These are phyloP conservation scores for Hucho hucho DNA, from an alignment of 2,113 vertebrate genomes.

Conservation along the genomic window DNA sequence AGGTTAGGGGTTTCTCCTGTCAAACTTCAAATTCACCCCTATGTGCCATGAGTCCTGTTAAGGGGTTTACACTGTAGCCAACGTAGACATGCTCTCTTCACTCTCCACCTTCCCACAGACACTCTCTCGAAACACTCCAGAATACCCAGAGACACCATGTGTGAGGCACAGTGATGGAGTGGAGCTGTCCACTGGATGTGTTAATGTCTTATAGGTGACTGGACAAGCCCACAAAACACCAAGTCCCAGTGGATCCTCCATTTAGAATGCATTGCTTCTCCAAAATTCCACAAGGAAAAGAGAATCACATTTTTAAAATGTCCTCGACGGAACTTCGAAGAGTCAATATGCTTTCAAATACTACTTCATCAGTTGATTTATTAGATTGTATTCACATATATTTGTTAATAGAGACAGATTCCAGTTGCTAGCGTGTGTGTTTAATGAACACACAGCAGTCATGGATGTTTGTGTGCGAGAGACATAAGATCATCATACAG, in stretches of 20 bases:
- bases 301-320: not conserved
- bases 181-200: not conserved
- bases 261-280: no score
- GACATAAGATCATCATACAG: not conserved
- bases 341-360: no score
- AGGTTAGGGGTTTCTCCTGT: no score
- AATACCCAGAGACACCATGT: not conserved
- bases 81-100: not conserved
- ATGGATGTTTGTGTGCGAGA: constrained; percentile 9
- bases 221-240: constrained; percentile 5
- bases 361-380: constrained; percentile 16
- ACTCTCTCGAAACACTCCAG: not conserved
- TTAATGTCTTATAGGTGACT: not conserved
- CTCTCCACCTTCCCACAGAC: not conserved
- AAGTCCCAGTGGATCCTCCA: not conserved
- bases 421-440: not conserved
- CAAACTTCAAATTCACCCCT: no score
- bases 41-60: not conserved
- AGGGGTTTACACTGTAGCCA: not conserved
- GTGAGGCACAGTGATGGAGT: not conserved
- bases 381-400: not conserved
- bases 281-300: not conserved
- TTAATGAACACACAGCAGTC: constrained; percentile 23
- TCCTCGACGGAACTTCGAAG: no score
- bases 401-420: constrained; percentile 12